Evolutionary conservation across 2,888 invertebrate genomes (phyloP).

Genomic region (Microctonus brassicae): DNA sequence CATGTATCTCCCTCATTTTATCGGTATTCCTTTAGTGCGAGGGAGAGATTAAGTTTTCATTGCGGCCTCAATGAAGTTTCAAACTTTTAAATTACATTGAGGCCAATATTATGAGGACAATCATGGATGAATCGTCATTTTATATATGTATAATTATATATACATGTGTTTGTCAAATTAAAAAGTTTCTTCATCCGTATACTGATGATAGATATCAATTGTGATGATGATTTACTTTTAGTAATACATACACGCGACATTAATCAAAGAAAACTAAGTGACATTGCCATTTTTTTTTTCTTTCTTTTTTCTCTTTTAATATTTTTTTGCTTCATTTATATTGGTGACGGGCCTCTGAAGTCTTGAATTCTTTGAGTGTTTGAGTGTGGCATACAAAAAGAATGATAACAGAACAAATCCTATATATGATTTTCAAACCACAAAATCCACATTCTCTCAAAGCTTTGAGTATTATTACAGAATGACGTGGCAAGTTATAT

Average conservation of each 20-base stretch:
- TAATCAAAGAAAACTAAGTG: background rate
- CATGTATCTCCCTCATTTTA: background rate
- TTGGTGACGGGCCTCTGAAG: no score
- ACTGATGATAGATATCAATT: background rate
- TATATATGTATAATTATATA: no score
- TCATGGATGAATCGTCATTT: background rate
- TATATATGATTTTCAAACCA: background rate
- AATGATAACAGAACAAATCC: background rate
- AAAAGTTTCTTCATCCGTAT: background rate
- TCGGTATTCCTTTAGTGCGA: background rate
- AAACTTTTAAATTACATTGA: constrained; percentile 19
- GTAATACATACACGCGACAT: background rate
- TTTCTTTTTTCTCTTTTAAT: background rate
- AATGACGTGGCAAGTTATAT: background rate
- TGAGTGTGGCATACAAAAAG: no score
- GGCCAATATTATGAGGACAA: background rate
- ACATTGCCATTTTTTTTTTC: background rate
- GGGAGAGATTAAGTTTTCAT: constrained; percentile 8
- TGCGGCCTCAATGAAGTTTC: background rate
- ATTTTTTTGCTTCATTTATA: background rate
- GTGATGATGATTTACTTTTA: background rate
- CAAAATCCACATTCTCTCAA: background rate
- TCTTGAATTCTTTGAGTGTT: no score
- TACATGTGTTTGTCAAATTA: background rate
- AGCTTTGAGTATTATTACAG: background rate